These are phyloP conservation scores for Lasioglossum albipes DNA, from an alignment of 1,140 invertebrate genomes.

Conservation along the genomic window DNA sequence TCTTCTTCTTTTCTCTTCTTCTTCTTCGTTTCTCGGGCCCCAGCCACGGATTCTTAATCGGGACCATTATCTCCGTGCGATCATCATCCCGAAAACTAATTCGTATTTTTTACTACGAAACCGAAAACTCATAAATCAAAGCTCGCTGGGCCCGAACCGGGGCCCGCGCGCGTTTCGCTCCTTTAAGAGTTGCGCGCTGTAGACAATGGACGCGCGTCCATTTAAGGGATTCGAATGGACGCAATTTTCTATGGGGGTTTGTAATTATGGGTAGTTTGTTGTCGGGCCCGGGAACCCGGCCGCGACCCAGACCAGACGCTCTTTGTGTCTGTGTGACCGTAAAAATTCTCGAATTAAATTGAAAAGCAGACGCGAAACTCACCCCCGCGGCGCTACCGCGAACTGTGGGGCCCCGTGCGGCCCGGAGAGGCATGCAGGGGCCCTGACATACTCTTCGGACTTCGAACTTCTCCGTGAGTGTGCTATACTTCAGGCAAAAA, in stretches of 20 bases:
- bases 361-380: slow-evolving; percentile 53
- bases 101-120: slow-evolving; percentile 79
- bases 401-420: too few relatives aligned
- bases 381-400: not conserved
- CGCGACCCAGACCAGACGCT: slow-evolving; percentile 25
- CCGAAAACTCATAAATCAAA: slow-evolving; percentile 80
- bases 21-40: not conserved
- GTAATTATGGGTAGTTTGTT: slow-evolving; percentile 79
- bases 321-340: slow-evolving; percentile 66
- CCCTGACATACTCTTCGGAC: too few relatives aligned
- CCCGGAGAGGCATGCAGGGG: too few relatives aligned
- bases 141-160: slow-evolving; percentile 49
- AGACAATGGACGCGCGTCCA: slow-evolving; percentile 73
- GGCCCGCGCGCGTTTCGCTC: slow-evolving; percentile 38
- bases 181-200: slow-evolving; percentile 60
- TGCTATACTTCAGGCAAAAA: too few relatives aligned
- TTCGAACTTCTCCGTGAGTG: too few relatives aligned
- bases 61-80: slow-evolving; percentile 78
- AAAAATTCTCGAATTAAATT: slow-evolving; percentile 75
- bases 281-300: slow-evolving; percentile 60
- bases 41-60: slow-evolving; percentile 77
- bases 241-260: slow-evolving; percentile 80
- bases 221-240: slow-evolving; percentile 78
- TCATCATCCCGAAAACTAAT: slow-evolving; percentile 80
- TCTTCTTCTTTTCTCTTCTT: slow-evolving; percentile 38